Percentiles rank a stretch among this genome's conserved stretches.
phyloP scores from a whole-genome alignment of 2,797 vertebrate genomes.

The Enteromius afrohamiltoni region DNA sequence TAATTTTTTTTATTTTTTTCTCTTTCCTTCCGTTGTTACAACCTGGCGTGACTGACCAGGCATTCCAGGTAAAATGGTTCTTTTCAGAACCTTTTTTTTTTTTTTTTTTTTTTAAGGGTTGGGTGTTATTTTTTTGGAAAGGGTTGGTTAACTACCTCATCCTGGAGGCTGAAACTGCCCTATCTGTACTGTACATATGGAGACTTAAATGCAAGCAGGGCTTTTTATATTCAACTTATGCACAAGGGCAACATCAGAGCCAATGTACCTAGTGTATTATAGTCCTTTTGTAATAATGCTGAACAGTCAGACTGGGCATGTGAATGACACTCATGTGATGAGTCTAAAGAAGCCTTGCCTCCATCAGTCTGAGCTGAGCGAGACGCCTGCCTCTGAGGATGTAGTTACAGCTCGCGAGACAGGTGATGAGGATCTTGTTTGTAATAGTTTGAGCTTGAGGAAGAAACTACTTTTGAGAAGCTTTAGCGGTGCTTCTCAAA shows the following conservation, averaged over 20 bases:
- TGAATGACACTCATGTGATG: constrained; percentile 80
- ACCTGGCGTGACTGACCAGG: constrained; percentile 82
- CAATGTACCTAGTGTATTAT: constrained; percentile 81
- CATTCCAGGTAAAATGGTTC: constrained; percentile 89
- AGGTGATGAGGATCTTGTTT: constrained; percentile 82
- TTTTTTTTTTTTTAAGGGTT: constrained; percentile 75
- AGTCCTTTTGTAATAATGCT: constrained; percentile 72
- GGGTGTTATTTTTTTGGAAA: constrained; percentile 77
- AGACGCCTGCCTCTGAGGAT: constrained; percentile 80
- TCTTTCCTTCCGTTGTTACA: constrained; percentile 76
- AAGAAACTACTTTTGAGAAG: constrained; percentile 83
- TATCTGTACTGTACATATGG: constrained; percentile 87
- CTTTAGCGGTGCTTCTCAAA: constrained; percentile 84
- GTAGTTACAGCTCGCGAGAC: constrained; percentile 90
- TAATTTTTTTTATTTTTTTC: constrained; percentile 35
- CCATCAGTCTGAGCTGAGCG: constrained; percentile 84
- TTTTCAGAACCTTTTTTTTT: constrained; percentile 85
- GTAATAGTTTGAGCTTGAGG: constrained; percentile 83
- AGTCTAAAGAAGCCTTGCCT: constrained; percentile 87
- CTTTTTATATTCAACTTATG: constrained; percentile 84
- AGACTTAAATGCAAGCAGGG: constrained; percentile 84
- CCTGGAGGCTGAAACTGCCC: constrained; percentile 90
- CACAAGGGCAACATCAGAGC: constrained; percentile 86
- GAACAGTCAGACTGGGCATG: constrained; percentile 72
- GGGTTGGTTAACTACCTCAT: constrained; percentile 96